phyloP scores from a whole-genome alignment of 2,797 vertebrate genomes.

The Alca torda region DNA sequence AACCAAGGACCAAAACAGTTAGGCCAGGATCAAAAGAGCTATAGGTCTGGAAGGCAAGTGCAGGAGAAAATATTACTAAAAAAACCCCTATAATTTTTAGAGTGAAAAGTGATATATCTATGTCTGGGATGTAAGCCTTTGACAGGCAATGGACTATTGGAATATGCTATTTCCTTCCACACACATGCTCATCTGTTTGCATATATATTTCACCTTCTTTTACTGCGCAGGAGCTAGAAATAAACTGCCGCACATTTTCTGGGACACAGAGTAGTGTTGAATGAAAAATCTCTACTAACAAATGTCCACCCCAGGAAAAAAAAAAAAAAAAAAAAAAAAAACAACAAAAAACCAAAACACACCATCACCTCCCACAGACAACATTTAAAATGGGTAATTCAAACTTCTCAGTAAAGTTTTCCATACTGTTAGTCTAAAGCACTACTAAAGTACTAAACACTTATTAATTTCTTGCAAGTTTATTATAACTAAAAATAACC shows the following conservation, averaged over 20 bases:
- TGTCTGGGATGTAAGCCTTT: background rate
- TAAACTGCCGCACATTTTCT: background rate
- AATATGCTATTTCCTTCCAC: background rate
- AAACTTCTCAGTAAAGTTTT: background rate
- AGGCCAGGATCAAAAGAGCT: background rate
- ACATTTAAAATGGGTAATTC: background rate
- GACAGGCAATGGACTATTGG: background rate
- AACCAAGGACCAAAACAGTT: background rate
- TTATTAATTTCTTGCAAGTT: background rate
- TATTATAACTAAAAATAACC: background rate
- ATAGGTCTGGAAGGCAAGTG: background rate
- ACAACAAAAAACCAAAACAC: background rate
- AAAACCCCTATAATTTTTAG: background rate
- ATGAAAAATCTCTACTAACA: background rate
- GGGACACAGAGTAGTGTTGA: background rate
- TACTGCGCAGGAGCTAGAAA: background rate
- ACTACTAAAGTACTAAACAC: too few relatives aligned
- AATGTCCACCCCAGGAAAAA: background rate
- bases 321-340: background rate
- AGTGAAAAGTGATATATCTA: background rate
- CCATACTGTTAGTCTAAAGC: background rate
- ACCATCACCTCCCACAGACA: background rate
- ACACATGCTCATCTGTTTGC: background rate
- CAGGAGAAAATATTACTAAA: background rate
- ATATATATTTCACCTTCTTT: background rate